Base-by-base conservation (phyloP, 2,113 vertebrate genomes). In the Herpailurus yagouaroundi region DNA sequence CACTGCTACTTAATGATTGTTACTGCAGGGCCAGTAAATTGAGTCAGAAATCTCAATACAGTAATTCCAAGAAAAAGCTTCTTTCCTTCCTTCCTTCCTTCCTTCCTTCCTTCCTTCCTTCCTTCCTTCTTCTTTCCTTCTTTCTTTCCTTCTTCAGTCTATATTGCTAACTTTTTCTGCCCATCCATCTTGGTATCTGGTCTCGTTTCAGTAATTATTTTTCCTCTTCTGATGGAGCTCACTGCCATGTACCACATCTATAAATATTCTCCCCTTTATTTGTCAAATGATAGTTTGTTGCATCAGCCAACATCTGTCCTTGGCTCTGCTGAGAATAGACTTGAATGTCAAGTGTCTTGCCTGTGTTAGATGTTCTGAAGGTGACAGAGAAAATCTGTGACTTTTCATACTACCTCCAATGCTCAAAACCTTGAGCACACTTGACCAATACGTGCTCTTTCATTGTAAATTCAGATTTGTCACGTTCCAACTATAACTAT, bases 201-300 rank as follows among this genome's bases (percentile, higher is more conserved):
- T 97, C 96, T 48, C 89, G 84, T 96, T 91, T 98, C 91, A 76
- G 71, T 98, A 92, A 92, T 97, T 96, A 45, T 79, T 87, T 97
- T 76, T 94, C 25, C 91, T 98, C 89, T 68, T 80, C 94, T 98
- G 87, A 96, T 97, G 83, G 84, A 81, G 33, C 92, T 98, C 89
- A 89, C 68, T 88, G 96, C 93, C 94, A 71, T 71, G 57, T 41
- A 33, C 68, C 89, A 81, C 80, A 85, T 91, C 89, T 52, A 36
- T 82, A 97, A 89, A 45, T 80, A 94, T 9, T 0, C 19, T 94
- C 83, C 41, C 41, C 57, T 86, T 97, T 94, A 88, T 79, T 81
- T 87, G 16, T 27, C 11, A 95, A 96, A 79, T 80, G 92, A 95
- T 84, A 84, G 60, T 57, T 91, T 97, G 13, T 41, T 68, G 79